Conservation (phyloP, 2,888 invertebrate genomes). For the Brassicogethes aeneus region DNA sequence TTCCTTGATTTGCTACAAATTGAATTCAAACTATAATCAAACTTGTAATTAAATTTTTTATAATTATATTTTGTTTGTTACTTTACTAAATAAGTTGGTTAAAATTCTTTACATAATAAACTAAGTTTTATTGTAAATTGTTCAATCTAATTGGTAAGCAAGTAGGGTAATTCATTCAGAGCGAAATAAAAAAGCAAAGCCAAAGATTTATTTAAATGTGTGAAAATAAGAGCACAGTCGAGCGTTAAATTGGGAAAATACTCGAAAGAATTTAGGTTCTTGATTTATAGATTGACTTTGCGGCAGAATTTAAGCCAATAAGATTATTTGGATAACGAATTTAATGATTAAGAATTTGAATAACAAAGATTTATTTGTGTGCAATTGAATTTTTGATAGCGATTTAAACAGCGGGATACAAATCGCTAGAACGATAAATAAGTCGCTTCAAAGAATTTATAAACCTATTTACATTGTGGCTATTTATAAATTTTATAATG, state of each 20-base stretch:
- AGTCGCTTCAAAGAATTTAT: too few relatives aligned
- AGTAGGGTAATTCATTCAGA: too few relatives aligned
- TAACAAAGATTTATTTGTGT: constrained; percentile 17
- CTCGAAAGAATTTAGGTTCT: constrained; percentile 22
- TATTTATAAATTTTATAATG: too few relatives aligned
- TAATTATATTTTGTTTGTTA: too few relatives aligned
- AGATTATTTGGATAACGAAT: constrained; percentile 25
- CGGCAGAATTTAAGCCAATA: constrained; percentile 18
- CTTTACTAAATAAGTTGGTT: too few relatives aligned
- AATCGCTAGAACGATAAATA: neutral
- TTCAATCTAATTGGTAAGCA: too few relatives aligned
- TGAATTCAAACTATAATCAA: too few relatives aligned
- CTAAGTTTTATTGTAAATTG: too few relatives aligned
- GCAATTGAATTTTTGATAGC: constrained; percentile 8
- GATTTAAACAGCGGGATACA: constrained; percentile 2
- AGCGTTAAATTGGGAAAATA: constrained; percentile 23
- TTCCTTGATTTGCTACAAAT: too few relatives aligned
- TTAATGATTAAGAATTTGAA: constrained; percentile 22
- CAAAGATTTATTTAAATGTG: constrained; percentile 24
- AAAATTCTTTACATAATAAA: too few relatives aligned
- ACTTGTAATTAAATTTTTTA: too few relatives aligned
- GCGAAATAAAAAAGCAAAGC: constrained; percentile 13
- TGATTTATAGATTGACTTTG: constrained; percentile 30
- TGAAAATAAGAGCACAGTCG: constrained; percentile 22
- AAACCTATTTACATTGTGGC: too few relatives aligned